Evolutionary conservation across 2,888 invertebrate species (phyloP).

Genomic region (Drosophila yooni): DNA sequence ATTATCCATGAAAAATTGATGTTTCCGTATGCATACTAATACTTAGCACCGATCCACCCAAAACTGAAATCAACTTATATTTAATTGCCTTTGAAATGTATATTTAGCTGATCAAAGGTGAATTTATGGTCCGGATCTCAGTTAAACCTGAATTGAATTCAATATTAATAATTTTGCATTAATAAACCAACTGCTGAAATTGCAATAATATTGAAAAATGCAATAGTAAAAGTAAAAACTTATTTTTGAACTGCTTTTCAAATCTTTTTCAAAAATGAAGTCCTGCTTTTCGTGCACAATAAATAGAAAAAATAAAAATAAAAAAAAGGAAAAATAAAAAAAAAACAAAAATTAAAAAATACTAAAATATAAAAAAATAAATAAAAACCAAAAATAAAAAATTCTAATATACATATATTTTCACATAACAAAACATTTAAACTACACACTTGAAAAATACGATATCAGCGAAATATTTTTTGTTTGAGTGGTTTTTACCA

Average conservation of each 20-base stretch:
- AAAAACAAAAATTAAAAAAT: no score
- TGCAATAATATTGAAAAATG: neutral
- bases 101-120: neutral
- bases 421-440: neutral
- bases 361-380: no score
- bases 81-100: neutral
- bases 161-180: neutral
- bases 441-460: neutral
- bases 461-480: neutral
- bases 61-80: no score
- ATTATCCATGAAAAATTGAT: neutral
- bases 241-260: neutral
- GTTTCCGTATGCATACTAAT: neutral
- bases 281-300: neutral
- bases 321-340: neutral
- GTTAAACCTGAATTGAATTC: neutral
- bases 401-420: neutral
- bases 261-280: neutral
- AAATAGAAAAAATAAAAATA: neutral
- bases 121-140: neutral
- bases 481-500: constrained; percentile 25
- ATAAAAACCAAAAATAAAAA: neutral
- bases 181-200: neutral
- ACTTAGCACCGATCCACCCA: no score
- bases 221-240: neutral